phyloP scores from a whole-genome alignment of 2,797 vertebrate species.

The Ispidina lecontei region DNA sequence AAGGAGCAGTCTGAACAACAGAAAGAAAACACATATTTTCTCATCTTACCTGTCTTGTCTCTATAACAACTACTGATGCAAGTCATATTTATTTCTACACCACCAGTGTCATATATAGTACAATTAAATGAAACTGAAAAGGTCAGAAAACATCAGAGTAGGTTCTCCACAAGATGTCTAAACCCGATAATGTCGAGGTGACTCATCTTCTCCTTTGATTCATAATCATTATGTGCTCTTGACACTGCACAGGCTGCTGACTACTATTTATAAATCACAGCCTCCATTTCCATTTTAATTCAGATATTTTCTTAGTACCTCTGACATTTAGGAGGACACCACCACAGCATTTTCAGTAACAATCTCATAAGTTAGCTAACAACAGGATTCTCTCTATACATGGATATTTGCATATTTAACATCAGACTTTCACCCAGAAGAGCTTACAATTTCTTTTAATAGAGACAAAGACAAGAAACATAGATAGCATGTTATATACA shows the following conservation, averaged over 20 bases:
- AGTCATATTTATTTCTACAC: constrained; percentile 65
- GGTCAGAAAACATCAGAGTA: constrained; percentile 72
- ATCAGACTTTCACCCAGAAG: background rate
- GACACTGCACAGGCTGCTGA: constrained; percentile 39
- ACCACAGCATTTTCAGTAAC: background rate
- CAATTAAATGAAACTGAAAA: constrained; percentile 76
- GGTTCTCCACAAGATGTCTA: constrained; percentile 57
- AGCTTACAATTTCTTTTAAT: background rate
- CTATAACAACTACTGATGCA: constrained; percentile 76
- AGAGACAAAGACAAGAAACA: background rate
- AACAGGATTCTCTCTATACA: background rate
- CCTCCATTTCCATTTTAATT: constrained; percentile 5
- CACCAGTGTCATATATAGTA: constrained; percentile 62
- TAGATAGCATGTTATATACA: background rate
- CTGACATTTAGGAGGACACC: background rate
- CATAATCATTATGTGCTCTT: constrained; percentile 62
- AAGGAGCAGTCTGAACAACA: constrained; percentile 31
- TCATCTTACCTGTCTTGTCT: constrained; percentile 61
- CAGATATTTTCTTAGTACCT: constrained; percentile 35
- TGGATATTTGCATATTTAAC: background rate
- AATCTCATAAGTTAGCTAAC: background rate
- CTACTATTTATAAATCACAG: constrained; percentile 35
- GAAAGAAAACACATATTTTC: constrained; percentile 57
- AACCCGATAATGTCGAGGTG: constrained; percentile 73
- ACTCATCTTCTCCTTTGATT: constrained; percentile 71